Evolutionary conservation across 2,113 vertebrate species (phyloP), one percentile per base, ranked within the genome.

Genomic region (Cyanistes caeruleus): DNA sequence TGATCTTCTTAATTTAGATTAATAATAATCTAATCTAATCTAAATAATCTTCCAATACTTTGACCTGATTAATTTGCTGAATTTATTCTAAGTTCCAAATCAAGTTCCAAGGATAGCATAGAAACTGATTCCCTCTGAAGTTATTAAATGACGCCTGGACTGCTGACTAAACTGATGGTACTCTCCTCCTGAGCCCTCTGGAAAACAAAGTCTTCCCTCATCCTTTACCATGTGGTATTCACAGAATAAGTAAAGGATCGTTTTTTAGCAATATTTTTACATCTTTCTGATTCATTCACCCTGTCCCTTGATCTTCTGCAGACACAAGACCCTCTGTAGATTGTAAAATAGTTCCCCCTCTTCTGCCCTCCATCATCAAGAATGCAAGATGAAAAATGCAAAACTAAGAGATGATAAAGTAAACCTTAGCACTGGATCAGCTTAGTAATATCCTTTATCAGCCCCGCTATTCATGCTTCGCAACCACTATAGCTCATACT

Each of bases 371-470:
- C 62, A 83, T 73, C 74, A 70, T n/a, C 43, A 74, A 91, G 76
- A 97, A 89, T 65, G 67, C 51, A 92, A 95, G 82, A 95, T 79
- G 53, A 95, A 91, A 95, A 86, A 74, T 84, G 43, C 41, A 91
- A 97, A 91, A 87, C 72, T 94, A 96, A 92, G 72, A 97, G 85
- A 93, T 74, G 33, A 93, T 92, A 94, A 97, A 78, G 81, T 89
- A 97, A 97, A 97, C 52, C 68, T 62, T 15, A 46, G 81, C 25
- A 73, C 37, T 33, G 75, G 28, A 92, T 97, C 88, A 63, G 37
- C 92, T 94, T 84, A 96, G 80, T 53, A 43, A 91, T 88, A 64
- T 94, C 89, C 87, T 97, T 94, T 85, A 56, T 93, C 97, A 95
- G 82, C 67, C 82, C 74, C 58, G 63, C 59, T 98, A 84, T 69